Conservation (phyloP, 2,113 vertebrate genomes). For the Takifugu bimaculatus region DNA sequence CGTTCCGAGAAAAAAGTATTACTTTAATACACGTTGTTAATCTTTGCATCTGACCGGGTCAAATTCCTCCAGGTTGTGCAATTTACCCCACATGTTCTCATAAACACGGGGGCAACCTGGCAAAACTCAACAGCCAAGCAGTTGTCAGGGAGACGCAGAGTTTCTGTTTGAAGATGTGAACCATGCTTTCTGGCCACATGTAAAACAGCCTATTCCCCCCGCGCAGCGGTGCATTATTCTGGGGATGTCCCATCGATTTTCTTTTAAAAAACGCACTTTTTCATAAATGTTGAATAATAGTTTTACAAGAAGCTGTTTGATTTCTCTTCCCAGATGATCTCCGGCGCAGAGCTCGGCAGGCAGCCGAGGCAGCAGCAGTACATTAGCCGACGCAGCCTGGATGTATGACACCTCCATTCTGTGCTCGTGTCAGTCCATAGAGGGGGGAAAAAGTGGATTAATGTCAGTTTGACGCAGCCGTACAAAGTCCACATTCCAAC, state of each 20-base stretch:
- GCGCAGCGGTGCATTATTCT: slow-evolving; percentile 8
- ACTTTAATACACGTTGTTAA: slow-evolving; percentile 55
- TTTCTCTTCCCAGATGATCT: slow-evolving; percentile 74
- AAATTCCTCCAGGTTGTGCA: slow-evolving; percentile 68
- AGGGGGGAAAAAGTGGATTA: slow-evolving; percentile 73
- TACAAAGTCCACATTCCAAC: slow-evolving; percentile 49
- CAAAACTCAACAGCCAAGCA: slow-evolving; percentile 43
- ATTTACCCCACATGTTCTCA: slow-evolving; percentile 55
- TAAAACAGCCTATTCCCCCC: slow-evolving; percentile 33
- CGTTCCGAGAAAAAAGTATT: slow-evolving; percentile 36
- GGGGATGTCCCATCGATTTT: not conserved
- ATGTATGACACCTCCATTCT: slow-evolving; percentile 70
- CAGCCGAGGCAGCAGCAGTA: slow-evolving; percentile 57
- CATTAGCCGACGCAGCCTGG: slow-evolving; percentile 56
- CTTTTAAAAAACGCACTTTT: too few species aligned
- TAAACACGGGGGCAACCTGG: slow-evolving; percentile 46
- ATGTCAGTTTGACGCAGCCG: slow-evolving; percentile 72
- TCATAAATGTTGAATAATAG: not conserved
- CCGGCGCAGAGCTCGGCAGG: slow-evolving; percentile 62
- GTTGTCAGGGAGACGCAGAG: slow-evolving; percentile 34
- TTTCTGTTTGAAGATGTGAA: slow-evolving; percentile 50
- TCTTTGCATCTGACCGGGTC: slow-evolving; percentile 68
- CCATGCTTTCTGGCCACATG: slow-evolving; percentile 32
- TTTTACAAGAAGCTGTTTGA: slow-evolving; percentile 30
- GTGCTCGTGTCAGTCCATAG: slow-evolving; percentile 70